Conservation (phyloP, 2,797 vertebrate species). For the Cirrhinus mrigala region DNA sequence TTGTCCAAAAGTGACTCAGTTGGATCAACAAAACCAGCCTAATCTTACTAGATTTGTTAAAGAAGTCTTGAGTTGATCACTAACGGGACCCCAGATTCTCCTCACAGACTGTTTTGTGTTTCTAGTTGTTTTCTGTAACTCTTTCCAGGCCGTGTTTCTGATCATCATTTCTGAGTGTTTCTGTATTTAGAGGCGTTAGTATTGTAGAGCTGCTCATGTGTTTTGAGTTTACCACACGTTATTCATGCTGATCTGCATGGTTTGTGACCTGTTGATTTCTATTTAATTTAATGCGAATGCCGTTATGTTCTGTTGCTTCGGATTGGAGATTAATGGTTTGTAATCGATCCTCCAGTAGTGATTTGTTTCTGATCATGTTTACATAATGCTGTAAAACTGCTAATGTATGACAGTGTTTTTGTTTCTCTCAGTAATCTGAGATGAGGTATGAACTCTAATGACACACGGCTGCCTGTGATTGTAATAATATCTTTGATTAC, state of each 20-base stretch:
- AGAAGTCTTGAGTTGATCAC: not conserved
- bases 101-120: too few species aligned
- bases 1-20: not conserved
- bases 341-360: not conserved
- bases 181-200: not conserved
- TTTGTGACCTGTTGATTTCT: constrained; percentile 2
- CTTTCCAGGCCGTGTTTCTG: not conserved
- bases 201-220: not conserved
- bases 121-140: not conserved
- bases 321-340: not conserved
- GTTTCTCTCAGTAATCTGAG: constrained; percentile 53
- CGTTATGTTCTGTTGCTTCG: constrained; percentile 43
- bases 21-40: not conserved
- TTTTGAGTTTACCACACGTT: not conserved
- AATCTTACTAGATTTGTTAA: not conserved
- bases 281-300: constrained; percentile 55
- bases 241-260: not conserved
- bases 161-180: not conserved
- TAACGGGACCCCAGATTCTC: not conserved
- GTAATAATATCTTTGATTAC: constrained; percentile 4
- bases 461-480: not conserved
- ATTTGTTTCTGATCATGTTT: constrained; percentile 63
- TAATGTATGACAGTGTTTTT: constrained; percentile 56
- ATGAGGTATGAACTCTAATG: constrained; percentile 38
- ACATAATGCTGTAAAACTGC: constrained; percentile 46